Conservation (phyloP, 2,888 invertebrate genomes). For the Tridacna crocea region DNA sequence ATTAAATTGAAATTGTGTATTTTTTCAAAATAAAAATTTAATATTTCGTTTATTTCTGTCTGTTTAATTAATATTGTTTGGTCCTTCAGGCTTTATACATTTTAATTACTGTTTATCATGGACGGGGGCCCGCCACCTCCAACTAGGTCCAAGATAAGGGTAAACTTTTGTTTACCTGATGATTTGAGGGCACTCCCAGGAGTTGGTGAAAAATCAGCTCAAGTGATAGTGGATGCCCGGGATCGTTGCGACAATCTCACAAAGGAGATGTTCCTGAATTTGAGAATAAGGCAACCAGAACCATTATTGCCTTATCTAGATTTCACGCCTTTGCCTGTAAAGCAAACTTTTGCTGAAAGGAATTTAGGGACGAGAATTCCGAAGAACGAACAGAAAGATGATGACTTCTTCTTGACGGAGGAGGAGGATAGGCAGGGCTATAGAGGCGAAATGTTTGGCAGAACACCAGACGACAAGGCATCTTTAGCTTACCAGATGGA, state of each 20-base stretch:
- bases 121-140: constrained; percentile 3
- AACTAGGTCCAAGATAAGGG: neutral
- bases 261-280: neutral
- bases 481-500: neutral
- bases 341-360: neutral
- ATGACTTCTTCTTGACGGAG: neutral
- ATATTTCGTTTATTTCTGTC: neutral
- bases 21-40: neutral
- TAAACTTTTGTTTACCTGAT: neutral
- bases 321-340: neutral
- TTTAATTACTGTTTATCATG: neutral
- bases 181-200: neutral
- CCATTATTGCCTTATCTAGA: neutral
- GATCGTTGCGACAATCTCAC: neutral
- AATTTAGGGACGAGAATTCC: neutral
- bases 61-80: neutral
- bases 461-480: neutral
- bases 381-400: neutral
- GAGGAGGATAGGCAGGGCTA: neutral
- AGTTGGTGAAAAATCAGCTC: neutral
- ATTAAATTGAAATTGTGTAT: neutral
- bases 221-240: neutral
- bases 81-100: neutral
- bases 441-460: neutral
- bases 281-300: neutral